Conservation (phyloP, 2,797 vertebrate species). For the Microcaecilia unicolor region DNA sequence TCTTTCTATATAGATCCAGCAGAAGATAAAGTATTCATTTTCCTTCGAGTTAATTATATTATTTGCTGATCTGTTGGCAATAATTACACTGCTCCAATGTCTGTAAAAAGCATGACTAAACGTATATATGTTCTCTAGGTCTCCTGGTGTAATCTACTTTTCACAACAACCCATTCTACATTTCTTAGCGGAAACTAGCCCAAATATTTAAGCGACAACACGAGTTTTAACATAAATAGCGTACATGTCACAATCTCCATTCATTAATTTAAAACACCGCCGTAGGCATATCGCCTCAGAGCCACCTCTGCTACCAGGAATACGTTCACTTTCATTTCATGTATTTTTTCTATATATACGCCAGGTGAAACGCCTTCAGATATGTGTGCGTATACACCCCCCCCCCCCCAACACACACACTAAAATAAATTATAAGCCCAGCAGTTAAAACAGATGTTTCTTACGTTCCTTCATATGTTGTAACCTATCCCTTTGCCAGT, state of each 20-base stretch:
- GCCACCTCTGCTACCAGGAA: slow-evolving; percentile 10
- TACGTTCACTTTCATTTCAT: slow-evolving; percentile 16
- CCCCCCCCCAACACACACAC: slow-evolving; percentile 24
- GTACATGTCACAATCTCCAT: slow-evolving; percentile 37
- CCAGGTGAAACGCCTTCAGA: no score
- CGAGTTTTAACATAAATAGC: slow-evolving; percentile 39
- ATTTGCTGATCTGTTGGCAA: slow-evolving; percentile 2
- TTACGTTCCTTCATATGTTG: slow-evolving; percentile 24
- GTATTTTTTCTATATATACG: slow-evolving; percentile 35
- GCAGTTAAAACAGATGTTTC: slow-evolving; percentile 28
- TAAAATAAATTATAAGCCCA: slow-evolving; percentile 17
- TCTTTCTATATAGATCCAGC: slow-evolving; percentile 4
- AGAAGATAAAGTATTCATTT: slow-evolving; percentile 12
- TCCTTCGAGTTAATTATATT: neutral
- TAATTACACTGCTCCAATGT: neutral
- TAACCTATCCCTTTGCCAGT: slow-evolving; percentile 18
- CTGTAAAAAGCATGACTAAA: no score
- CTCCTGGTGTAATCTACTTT: slow-evolving; percentile 40
- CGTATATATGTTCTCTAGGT: slow-evolving; percentile 10
- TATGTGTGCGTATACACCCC: no score
- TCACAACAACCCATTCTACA: slow-evolving; percentile 42
- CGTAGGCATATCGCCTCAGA: slow-evolving; percentile 10
- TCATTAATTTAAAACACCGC: slow-evolving; percentile 12
- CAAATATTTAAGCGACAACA: slow-evolving; percentile 46
- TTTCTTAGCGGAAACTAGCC: slow-evolving; percentile 33